Evolutionary conservation across 2,113 vertebrate species (phyloP).

Genomic region (Mustela nigripes): DNA sequence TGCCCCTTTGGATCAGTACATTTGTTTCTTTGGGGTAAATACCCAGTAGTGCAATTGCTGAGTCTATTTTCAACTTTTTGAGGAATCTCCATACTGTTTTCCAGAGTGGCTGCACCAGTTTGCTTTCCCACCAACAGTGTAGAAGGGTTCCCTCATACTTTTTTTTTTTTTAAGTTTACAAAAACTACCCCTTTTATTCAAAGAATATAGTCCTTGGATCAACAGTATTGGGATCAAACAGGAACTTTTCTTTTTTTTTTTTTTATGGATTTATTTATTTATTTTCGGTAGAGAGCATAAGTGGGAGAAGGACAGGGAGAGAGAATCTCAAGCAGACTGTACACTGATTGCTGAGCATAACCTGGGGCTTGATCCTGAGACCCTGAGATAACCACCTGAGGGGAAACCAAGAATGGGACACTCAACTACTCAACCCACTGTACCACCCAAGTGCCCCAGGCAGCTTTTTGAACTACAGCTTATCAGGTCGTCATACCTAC

Average conservation of each 20-base stretch:
- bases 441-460: background rate
- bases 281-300: background rate
- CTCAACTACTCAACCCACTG: background rate
- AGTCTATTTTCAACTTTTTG: too few relatives aligned
- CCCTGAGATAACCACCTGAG: background rate
- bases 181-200: constrained; percentile 7
- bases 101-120: too few relatives aligned
- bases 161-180: background rate
- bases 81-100: too few relatives aligned
- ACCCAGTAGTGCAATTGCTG: too few relatives aligned
- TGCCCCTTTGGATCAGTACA: too few relatives aligned
- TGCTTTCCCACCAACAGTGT: too few relatives aligned
- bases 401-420: background rate
- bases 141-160: too few relatives aligned
- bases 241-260: background rate
- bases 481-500: background rate
- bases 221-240: background rate
- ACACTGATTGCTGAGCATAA: background rate
- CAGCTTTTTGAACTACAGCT: constrained; percentile 20
- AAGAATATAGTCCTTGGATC: background rate
- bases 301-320: background rate
- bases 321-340: background rate
- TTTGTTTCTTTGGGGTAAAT: too few relatives aligned
- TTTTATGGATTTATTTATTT: background rate
- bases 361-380: background rate